Conservation (phyloP, 2,888 invertebrate genomes). For the Trypoxylon attenuatum region DNA sequence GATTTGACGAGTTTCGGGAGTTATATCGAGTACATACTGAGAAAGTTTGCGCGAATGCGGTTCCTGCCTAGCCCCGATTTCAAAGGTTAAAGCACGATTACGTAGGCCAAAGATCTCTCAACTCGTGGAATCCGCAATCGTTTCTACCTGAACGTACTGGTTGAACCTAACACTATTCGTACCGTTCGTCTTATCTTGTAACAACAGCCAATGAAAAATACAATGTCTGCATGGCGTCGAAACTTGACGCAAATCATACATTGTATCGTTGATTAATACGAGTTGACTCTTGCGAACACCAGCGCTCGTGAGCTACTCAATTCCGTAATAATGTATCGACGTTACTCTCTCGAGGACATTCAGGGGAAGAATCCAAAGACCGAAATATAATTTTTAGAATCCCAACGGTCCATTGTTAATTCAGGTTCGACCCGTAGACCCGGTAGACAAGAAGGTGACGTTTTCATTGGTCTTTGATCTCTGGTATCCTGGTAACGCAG, state of each 20-base stretch:
- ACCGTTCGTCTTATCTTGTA: no score
- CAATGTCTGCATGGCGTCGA: no score
- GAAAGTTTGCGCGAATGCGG: neutral
- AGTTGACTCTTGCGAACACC: no score
- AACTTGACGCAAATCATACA: no score
- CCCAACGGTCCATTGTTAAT: conserved; percentile 33
- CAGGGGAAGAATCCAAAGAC: conserved; percentile 19
- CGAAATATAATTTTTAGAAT: conserved; percentile 29
- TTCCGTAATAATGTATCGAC: no score
- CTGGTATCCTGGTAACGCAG: conserved; percentile 55
- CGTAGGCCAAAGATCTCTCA: conserved; percentile 1
- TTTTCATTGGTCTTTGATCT: conserved; percentile 50
- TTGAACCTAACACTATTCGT: neutral
- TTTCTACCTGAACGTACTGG: neutral
- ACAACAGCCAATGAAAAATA: no score
- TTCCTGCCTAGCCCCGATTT: conserved; percentile 17
- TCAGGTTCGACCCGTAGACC: conserved; percentile 17
- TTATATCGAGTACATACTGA: no score
- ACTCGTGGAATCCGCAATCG: neutral
- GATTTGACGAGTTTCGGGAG: no score
- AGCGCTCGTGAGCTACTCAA: no score
- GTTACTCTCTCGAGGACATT: no score
- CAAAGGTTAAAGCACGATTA: conserved; percentile 2
- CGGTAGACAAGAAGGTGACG: conserved; percentile 29
- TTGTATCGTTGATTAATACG: no score